Conservation (phyloP, 2,797 vertebrate genomes). For the Microctenopoma steveboyesi region DNA sequence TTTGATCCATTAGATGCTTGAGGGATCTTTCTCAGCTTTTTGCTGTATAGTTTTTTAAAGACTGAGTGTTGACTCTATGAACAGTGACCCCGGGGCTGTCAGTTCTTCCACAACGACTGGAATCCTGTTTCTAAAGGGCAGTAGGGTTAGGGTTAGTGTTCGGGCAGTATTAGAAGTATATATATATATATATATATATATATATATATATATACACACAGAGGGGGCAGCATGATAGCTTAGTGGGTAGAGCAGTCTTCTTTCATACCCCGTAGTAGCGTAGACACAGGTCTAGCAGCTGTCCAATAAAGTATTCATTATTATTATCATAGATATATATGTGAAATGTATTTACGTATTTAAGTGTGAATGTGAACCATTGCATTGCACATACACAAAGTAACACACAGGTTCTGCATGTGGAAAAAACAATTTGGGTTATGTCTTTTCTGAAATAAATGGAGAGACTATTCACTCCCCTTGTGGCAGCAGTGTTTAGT, state of each 20-base stretch:
- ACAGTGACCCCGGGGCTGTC: slow-evolving; percentile 24
- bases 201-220: too few relatives aligned
- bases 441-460: slow-evolving; percentile 73
- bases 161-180: slow-evolving; percentile 18
- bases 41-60: slow-evolving; percentile 31
- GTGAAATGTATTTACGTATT: not conserved
- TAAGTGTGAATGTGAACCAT: too few relatives aligned
- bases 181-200: not conserved
- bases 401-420: not conserved
- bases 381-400: not conserved
- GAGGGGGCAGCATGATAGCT: too few relatives aligned
- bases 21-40: slow-evolving; percentile 32
- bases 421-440: slow-evolving; percentile 34
- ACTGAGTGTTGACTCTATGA: slow-evolving; percentile 26
- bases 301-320: too few relatives aligned
- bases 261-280: too few relatives aligned
- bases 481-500: slow-evolving; percentile 83
- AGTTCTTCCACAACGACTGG: slow-evolving; percentile 22
- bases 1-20: slow-evolving; percentile 38
- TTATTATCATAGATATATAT: too few relatives aligned
- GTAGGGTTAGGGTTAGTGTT: slow-evolving; percentile 13
- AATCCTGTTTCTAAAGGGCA: slow-evolving; percentile 39
- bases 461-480: slow-evolving; percentile 68
- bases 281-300: too few relatives aligned
- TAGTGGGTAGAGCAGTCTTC: too few relatives aligned